phyloP scores from a whole-genome alignment of 2,113 vertebrate species.

The Ammodytes dubius region DNA sequence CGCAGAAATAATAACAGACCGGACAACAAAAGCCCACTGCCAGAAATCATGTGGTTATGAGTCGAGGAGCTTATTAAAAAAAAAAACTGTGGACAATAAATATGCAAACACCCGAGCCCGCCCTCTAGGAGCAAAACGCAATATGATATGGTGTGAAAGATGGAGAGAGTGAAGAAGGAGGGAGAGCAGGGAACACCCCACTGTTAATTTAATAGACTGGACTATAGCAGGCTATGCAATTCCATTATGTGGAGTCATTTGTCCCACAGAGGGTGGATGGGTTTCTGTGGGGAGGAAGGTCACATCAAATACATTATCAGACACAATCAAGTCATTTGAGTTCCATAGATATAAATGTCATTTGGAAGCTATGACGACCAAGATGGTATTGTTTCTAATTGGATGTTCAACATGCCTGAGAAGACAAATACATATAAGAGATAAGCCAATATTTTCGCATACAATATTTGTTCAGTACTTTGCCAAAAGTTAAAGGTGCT shows the following conservation, averaged over 20 bases:
- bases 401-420: background rate
- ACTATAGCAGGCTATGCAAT: conserved; percentile 51
- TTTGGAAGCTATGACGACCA: conserved; percentile 13
- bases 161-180: conserved; percentile 25
- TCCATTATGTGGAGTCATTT: conserved; percentile 69
- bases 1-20: conserved; percentile 70
- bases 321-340: conserved; percentile 61
- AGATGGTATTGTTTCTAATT: conserved; percentile 3
- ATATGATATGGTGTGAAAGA: conserved; percentile 68
- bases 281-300: conserved; percentile 60
- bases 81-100: conserved; percentile 69
- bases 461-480: background rate
- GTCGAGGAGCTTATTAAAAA: conserved; percentile 71
- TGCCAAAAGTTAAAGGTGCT: background rate
- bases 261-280: conserved; percentile 49
- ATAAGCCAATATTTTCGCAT: too few relatives aligned
- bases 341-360: conserved; percentile 37
- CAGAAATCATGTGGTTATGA: conserved; percentile 66
- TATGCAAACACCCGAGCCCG: conserved; percentile 50
- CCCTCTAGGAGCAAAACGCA: conserved; percentile 48
- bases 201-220: conserved; percentile 72
- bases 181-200: conserved; percentile 38
- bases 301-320: conserved; percentile 51
- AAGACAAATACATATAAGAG: background rate
- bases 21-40: conserved; percentile 68